These are phyloP conservation scores for Bucco capensis DNA, from an alignment of 2,113 vertebrate species.

Conservation along the genomic window DNA sequence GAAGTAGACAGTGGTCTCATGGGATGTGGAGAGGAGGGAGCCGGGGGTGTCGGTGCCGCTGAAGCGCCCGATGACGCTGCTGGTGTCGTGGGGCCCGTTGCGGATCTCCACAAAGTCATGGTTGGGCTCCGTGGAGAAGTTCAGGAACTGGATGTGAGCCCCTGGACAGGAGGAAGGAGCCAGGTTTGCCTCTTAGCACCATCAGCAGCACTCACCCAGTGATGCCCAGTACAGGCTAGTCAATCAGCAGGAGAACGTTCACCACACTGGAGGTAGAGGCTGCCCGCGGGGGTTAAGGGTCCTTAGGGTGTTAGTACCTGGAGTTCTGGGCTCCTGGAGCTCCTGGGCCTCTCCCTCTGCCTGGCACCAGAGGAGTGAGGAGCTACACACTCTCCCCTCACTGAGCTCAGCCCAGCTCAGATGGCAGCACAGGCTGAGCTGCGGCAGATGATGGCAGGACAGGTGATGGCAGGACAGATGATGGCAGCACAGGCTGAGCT, in stretches of 20 bases:
- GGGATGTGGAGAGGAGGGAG: conserved; percentile 89
- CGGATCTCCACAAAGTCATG: conserved; percentile 95
- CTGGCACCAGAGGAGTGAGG: background rate
- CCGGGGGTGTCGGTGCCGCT: conserved; percentile 85
- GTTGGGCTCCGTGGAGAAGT: conserved; percentile 97
- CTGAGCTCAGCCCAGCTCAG: background rate
- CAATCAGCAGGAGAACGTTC: background rate
- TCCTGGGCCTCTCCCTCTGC: background rate
- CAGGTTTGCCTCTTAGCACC: background rate
- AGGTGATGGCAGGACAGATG: no score
- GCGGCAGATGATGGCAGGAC: no score
- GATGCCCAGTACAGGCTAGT: rapidly evolving
- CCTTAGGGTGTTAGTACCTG: background rate
- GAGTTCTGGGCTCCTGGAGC: background rate
- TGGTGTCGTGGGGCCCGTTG: conserved; percentile 93
- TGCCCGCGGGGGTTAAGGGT: no score
- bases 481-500: background rate
- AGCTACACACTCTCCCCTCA: no score
- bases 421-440: rapidly evolving
- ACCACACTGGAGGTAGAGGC: rapidly evolving
- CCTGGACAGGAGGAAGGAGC: conserved; percentile 66
- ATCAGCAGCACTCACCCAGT: rapidly evolving
- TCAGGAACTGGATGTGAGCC: conserved; percentile 93
- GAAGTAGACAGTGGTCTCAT: conserved; percentile 92
- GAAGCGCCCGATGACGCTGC: conserved; percentile 88